phyloP scores from a whole-genome alignment of 2,113 vertebrate genomes.

The Apeltes quadracus region DNA sequence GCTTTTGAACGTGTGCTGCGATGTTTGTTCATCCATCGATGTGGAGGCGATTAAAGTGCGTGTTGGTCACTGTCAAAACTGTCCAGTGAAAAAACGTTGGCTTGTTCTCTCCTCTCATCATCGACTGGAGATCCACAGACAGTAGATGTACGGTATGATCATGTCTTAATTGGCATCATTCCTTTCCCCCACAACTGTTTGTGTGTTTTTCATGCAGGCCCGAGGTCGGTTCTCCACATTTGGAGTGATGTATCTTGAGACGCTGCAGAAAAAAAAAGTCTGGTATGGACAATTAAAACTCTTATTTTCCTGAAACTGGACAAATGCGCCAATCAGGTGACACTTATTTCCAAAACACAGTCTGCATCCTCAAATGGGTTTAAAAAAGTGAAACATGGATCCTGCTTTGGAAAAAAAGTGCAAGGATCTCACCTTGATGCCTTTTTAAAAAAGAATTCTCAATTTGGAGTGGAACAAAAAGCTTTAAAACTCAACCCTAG shows the following conservation, averaged over 20 bases:
- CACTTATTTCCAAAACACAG: neutral
- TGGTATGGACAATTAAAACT: slow-evolving; percentile 25
- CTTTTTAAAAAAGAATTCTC: neutral
- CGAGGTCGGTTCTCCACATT: slow-evolving; percentile 47
- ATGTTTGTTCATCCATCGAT: slow-evolving; percentile 84
- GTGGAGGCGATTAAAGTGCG: slow-evolving; percentile 90
- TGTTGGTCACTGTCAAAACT: slow-evolving; percentile 81
- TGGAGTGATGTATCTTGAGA: slow-evolving; percentile 55
- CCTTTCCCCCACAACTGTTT: slow-evolving; percentile 58
- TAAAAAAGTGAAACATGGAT: slow-evolving; percentile 3
- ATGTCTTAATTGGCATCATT: slow-evolving; percentile 61
- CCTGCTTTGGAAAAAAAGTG: slow-evolving; percentile 22
- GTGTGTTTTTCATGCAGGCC: slow-evolving; percentile 37
- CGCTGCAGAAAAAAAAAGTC: slow-evolving; percentile 35
- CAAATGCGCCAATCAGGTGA: slow-evolving; percentile 10
- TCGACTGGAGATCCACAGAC: slow-evolving; percentile 44
- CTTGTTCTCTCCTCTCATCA: slow-evolving; percentile 72
- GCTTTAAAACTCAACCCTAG: slow-evolving; percentile 30
- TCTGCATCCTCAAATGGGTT: slow-evolving; percentile 8
- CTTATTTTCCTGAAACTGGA: slow-evolving; percentile 16
- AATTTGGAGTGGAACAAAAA: slow-evolving; percentile 17
- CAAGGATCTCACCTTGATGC: neutral
- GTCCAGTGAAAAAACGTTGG: slow-evolving; percentile 83
- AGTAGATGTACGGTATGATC: slow-evolving; percentile 39
- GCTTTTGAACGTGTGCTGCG: slow-evolving; percentile 75